Base-by-base conservation (phyloP, 2,797 vertebrate species). In the Lemur catta region DNA sequence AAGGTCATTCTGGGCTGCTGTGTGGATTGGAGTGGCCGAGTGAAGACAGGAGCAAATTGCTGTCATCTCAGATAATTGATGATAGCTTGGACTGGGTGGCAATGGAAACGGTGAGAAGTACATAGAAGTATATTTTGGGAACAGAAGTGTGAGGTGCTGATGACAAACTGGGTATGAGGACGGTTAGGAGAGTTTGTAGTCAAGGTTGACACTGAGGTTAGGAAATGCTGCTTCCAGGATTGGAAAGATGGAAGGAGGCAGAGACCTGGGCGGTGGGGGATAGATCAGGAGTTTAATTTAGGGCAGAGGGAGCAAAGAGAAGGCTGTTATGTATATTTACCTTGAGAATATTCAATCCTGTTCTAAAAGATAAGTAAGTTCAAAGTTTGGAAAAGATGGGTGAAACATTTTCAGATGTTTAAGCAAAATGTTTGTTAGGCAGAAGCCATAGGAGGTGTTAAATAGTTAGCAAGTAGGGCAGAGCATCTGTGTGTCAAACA, bases 331-430 rank as follows among this genome's bases (percentile, higher is more conserved):
- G 26, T n/a, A 48, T 48, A 72, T 55, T 85, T 52, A 59, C 41
- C 86, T 71, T 38, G 67, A 87, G 69, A 63, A 69, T 52, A 86
- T 76, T 87, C 30, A 26, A 59, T 71, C 13, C 30, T 46, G 6
- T 55, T 78, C 35, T 28, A 46, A 87, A 81, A 93, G 33, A 35
- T 35, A 61, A 69, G 28, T 63, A 65, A 72, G 48, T 63, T 17
- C 71, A 55, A 74, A 91, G 89, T 63, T 71, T 91, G 50, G 76
- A 96, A 82, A 95, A 82, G 18, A n/a, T 0, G 8, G 41, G 11
- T 71, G 71, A 88, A 78, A 96, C 22, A 71, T 91, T 87, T 88
- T 61, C 78, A 91, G 88, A 38, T 78, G 59, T 82, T 76, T 84
- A 82, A 84, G 63, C 71, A 91, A 94, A 91, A 78, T 63, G 59